Evolutionary conservation across 2,888 invertebrate species (phyloP).

Genomic region (Tolmerus cingulatus): DNA sequence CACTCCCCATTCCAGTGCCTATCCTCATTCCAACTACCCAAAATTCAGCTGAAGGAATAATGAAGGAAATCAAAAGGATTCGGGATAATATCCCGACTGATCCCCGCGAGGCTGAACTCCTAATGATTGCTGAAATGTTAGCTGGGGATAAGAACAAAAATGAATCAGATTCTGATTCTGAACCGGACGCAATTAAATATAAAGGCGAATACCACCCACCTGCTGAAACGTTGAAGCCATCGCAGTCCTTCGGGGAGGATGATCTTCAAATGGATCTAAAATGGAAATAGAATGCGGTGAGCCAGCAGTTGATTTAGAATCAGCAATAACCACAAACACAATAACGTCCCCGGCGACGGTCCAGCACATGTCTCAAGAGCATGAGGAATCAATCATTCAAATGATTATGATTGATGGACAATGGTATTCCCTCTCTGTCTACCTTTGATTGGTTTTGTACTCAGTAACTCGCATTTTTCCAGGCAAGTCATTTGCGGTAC

Average conservation of each 20-base stretch:
- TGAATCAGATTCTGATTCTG: slow-evolving; percentile 80
- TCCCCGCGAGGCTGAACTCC: slow-evolving; percentile 89
- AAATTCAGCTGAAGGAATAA: slow-evolving; percentile 83
- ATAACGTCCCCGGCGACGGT: slow-evolving; percentile 74
- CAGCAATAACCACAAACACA: too few species aligned
- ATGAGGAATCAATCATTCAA: slow-evolving; percentile 58
- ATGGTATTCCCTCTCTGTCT: slow-evolving; percentile 61
- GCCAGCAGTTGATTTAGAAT: slow-evolving; percentile 84
- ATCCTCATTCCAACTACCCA: slow-evolving; percentile 90
- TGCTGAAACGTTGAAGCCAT: too few species aligned
- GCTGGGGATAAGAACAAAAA: slow-evolving; percentile 85
- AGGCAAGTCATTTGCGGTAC: too few species aligned
- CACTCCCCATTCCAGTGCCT: slow-evolving; percentile 87
- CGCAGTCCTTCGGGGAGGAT: too few species aligned
- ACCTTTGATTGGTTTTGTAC: not conserved
- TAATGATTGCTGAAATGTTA: slow-evolving; percentile 96
- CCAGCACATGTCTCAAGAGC: slow-evolving; percentile 63
- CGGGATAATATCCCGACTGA: slow-evolving; percentile 91
- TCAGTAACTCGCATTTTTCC: too few species aligned
- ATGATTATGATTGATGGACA: slow-evolving; percentile 70
- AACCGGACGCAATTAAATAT: not conserved
- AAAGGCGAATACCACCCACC: slow-evolving; percentile 50
- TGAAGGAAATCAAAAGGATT: slow-evolving; percentile 90
- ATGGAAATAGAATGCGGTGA: slow-evolving; percentile 88
- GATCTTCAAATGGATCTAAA: slow-evolving; percentile 87